phyloP scores from a whole-genome alignment of 1,140 invertebrate species.

The Drosophila tropicalis region DNA sequence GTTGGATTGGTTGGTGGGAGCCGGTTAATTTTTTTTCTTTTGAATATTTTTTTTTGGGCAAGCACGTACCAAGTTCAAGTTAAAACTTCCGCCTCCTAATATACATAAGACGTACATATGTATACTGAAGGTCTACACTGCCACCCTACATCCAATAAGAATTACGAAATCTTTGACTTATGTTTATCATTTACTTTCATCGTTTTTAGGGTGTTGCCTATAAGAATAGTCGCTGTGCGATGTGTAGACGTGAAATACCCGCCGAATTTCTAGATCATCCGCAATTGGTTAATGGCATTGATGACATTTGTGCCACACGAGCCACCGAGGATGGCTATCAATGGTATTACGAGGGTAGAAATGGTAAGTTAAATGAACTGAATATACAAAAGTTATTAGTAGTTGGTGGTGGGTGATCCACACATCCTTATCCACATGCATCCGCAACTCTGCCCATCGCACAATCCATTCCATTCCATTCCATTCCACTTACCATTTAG shows the following conservation, averaged over 20 bases:
- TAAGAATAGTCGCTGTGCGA: conserved; percentile 92
- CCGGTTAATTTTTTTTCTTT: too few species aligned
- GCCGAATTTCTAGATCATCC: conserved; percentile 93
- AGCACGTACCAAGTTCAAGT: conserved; percentile 68
- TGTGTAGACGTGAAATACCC: conserved; percentile 93
- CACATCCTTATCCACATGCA: conserved; percentile 36
- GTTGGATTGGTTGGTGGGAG: not conserved
- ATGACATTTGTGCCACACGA: conserved; percentile 83
- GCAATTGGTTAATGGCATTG: conserved; percentile 87
- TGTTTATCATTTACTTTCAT: not conserved
- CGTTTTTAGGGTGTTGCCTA: conserved; percentile 89
- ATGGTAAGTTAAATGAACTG: conserved; percentile 86
- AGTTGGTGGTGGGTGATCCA: conserved; percentile 49
- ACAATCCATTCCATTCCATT: conserved; percentile 3
- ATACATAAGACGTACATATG: not conserved
- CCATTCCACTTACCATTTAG: conserved; percentile 42
- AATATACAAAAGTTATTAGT: not conserved
- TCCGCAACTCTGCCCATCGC: conserved; percentile 40
- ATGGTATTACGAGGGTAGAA: conserved; percentile 98
- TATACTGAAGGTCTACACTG: not conserved
- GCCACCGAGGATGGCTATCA: conserved; percentile 90
- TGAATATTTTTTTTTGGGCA: conserved; percentile 12
- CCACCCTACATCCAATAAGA: not conserved
- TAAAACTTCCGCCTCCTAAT: conserved; percentile 4
- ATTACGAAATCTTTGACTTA: not conserved